These are phyloP conservation scores for Empis livida DNA, from an alignment of 2,888 invertebrate species.

Conservation along the genomic window DNA sequence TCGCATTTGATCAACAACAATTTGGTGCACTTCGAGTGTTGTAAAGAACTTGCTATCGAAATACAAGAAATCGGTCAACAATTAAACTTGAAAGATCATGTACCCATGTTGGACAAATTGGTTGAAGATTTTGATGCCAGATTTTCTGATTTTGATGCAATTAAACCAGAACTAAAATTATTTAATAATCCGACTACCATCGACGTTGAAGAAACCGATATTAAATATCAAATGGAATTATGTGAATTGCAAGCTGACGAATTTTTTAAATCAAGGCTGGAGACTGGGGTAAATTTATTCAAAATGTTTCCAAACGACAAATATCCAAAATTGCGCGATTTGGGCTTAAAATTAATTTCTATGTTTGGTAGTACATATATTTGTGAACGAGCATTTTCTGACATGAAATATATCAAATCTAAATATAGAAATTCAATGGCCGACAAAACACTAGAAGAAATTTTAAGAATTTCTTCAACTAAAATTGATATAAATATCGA, in stretches of 20 bases:
- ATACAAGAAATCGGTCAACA: too few relatives aligned
- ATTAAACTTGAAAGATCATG: neutral
- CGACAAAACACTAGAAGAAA: neutral
- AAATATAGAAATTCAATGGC: neutral
- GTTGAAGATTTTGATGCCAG: neutral
- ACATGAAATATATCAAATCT: neutral
- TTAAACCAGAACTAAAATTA: too few relatives aligned
- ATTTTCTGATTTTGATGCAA: too few relatives aligned
- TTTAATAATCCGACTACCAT: too few relatives aligned
- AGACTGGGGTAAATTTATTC: neutral
- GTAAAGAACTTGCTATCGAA: too few relatives aligned
- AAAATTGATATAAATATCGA: neutral
- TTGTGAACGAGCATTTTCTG: neutral
- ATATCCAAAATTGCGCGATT: neutral
- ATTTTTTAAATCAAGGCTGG: too few relatives aligned
- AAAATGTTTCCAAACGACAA: neutral
- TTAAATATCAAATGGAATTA: too few relatives aligned
- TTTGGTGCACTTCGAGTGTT: too few relatives aligned
- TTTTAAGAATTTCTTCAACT: neutral
- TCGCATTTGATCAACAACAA: too few relatives aligned
- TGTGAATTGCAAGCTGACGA: too few relatives aligned
- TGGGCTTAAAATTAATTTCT: neutral
- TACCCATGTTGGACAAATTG: neutral
- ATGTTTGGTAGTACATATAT: neutral
- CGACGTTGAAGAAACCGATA: too few relatives aligned